phyloP scores from a whole-genome alignment of 2,888 invertebrate species.

The Drosophila emarginata region DNA sequence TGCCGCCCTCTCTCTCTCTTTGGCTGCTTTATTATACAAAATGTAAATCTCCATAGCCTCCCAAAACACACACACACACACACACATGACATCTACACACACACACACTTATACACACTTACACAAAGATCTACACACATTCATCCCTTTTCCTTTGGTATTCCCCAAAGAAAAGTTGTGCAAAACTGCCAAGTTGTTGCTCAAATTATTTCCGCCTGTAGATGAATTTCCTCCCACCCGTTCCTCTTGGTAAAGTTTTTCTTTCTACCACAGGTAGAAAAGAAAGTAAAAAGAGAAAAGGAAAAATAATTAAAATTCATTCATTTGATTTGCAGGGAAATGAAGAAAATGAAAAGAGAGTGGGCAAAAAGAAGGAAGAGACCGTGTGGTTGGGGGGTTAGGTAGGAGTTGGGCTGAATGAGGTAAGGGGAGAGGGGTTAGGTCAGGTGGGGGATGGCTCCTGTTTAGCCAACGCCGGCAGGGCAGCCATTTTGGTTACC shows the following conservation, averaged over 20 bases:
- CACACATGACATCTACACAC: not conserved
- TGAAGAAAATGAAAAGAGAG: not conserved
- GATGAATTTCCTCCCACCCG: not conserved
- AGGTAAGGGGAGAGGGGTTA: not conserved
- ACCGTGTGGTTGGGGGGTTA: not conserved
- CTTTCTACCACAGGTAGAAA: constrained; percentile 15
- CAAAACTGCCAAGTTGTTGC: constrained; percentile 6
- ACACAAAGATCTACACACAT: not conserved
- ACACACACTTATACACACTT: not conserved
- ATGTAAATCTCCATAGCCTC: not conserved
- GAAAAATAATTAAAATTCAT: constrained; percentile 76
- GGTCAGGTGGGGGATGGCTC: not conserved
- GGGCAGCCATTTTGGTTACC: constrained; percentile 57
- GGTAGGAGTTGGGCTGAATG: not conserved
- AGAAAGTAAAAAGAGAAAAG: constrained; percentile 34
- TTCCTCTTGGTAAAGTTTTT: constrained; percentile 16
- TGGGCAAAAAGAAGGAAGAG: not conserved
- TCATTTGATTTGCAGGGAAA: constrained; percentile 68
- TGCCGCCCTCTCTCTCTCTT: not conserved
- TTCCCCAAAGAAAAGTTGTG: constrained; percentile 6
- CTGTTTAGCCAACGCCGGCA: constrained; percentile 7
- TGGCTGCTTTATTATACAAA: not conserved
- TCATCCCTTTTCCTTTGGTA: not conserved
- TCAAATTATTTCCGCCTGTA: constrained; percentile 8
- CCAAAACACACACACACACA: not conserved